Evolutionary conservation across 2,113 vertebrate genomes (phyloP), one percentile per base, ranked within the genome.

Genomic region (Festucalex cinctus): DNA sequence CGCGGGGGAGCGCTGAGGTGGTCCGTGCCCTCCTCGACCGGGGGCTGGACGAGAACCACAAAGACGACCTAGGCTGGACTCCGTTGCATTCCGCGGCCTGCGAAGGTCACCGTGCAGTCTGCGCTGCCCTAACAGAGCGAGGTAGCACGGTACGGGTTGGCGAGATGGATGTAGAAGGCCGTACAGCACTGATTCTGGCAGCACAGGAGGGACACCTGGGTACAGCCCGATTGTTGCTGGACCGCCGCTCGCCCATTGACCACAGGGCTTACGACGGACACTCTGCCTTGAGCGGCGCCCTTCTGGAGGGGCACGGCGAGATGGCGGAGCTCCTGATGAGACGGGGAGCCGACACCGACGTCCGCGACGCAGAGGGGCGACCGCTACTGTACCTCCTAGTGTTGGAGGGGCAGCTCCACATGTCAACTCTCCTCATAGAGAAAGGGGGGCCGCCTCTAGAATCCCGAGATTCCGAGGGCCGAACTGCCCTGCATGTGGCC

Each of bases 11-110:
- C 3, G 20, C 86, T 1, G 90, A 92, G 26, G 90, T 92, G 32
- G 93, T 93, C 0, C 81, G 83, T 1, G 79, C 88, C 1, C 81
- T 94, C 67, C 75, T 94, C 64, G 89, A 92, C 46, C 81, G 92
- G 48, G 93, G 94, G 9, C 84, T 94, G 65, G 92, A 94, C 12
- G 91, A 93, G 75, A 94, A 94, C 74, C 93, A 93, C 71, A 90
- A 91, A 43, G 94, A 94, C n/a, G 88, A 91, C 43, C 70, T 93
- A 2, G 94, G 93, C 62, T 94, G 94, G 94, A 93, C 93, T 0
- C 92, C 93, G 0, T 70, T 94, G 39, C 94, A 94, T 6, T 83
- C 92, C 13, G 94, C 92, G 0, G 92, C 93, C 0, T 93, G 91
- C 68, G 92, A 92, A 73, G 93, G 93, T 36, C 92, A 94, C 48